Percentiles rank a stretch among this genome's conserved stretches.
phyloP scores from a whole-genome alignment of 2,888 invertebrate genomes.

The Chymomyza procnemis region DNA sequence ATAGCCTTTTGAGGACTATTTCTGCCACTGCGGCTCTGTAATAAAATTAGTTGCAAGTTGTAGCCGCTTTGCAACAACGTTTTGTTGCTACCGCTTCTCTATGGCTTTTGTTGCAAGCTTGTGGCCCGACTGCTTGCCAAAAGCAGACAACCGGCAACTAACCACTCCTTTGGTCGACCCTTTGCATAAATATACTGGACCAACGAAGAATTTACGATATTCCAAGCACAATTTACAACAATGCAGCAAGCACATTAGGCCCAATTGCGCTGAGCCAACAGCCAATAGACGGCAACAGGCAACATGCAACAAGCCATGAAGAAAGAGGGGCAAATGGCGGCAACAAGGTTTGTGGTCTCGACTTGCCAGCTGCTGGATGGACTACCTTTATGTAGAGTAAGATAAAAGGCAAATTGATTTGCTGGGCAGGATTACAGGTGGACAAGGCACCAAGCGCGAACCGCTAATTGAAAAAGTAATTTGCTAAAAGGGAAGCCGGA shows the following conservation, averaged over 20 bases:
- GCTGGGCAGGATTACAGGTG: constrained; percentile 2
- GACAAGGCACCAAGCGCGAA: neutral
- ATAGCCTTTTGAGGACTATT: constrained; percentile 43
- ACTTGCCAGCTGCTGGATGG: neutral
- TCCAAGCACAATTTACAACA: constrained; percentile 61
- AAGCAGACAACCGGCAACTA: neutral
- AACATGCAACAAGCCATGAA: neutral
- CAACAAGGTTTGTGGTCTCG: constrained; percentile 26
- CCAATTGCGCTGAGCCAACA: neutral
- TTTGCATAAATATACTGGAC: constrained; percentile 68
- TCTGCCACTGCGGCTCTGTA: constrained; percentile 57
- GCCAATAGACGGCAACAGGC: neutral
- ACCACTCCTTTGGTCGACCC: constrained; percentile 10
- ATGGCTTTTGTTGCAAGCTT: constrained; percentile 18
- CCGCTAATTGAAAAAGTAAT: constrained; percentile 67
- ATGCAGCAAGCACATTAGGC: constrained; percentile 28
- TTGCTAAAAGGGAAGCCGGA: constrained; percentile 42
- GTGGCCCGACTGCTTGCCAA: constrained; percentile 17
- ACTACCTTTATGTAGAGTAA: neutral
- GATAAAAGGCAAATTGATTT: constrained; percentile 60
- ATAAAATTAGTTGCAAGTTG: constrained; percentile 59
- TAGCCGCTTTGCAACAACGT: neutral
- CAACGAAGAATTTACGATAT: constrained; percentile 68
- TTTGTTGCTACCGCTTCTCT: constrained; percentile 4
- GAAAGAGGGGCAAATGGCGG: constrained; percentile 7